Conservation (phyloP, 2,113 vertebrate genomes). For the Anser brachyrhynchus region DNA sequence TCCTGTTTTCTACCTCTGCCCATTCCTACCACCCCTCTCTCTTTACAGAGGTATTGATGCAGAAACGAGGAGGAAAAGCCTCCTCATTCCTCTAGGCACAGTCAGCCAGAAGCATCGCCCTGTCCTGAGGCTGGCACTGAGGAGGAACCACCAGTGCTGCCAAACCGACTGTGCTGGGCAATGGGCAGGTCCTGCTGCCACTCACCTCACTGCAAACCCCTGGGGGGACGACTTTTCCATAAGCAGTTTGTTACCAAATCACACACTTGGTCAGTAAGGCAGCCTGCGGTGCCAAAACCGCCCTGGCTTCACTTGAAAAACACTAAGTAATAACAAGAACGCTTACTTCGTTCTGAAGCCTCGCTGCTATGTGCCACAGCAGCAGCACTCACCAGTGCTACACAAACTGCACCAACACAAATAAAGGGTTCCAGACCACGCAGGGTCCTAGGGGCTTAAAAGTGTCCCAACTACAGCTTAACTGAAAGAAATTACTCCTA, state of each 20-base stretch:
- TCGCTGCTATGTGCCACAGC: neutral
- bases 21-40: neutral
- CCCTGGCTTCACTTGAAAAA: neutral
- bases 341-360: neutral
- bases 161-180: neutral
- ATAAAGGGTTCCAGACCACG: neutral
- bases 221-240: neutral
- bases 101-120: neutral
- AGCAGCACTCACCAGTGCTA: neutral
- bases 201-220: neutral
- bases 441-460: neutral
- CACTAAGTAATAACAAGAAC: neutral
- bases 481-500: neutral
- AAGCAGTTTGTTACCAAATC: neutral
- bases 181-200: neutral
- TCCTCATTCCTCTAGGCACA: neutral
- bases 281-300: neutral
- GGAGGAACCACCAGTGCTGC: neutral
- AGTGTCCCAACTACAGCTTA: neutral
- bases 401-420: neutral
- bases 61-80: neutral
- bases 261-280: neutral
- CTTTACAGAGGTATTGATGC: neutral
- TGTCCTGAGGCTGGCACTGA: neutral
- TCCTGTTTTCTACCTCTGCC: neutral